phyloP scores from a whole-genome alignment of 35 echinoderm and acorn worm species.

The Patiria miniata region DNA sequence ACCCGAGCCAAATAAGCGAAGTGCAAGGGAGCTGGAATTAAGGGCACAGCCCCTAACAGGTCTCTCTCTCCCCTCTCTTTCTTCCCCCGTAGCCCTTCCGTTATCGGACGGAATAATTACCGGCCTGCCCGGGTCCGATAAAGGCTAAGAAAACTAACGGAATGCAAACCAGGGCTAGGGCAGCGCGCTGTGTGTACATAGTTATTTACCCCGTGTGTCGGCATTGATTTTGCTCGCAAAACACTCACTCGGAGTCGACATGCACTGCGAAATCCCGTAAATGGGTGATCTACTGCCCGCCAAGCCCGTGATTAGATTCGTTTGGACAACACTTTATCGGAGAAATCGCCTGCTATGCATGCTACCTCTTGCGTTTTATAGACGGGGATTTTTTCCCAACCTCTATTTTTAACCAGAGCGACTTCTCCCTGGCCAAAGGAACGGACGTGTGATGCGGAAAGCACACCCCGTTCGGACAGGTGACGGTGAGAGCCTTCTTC shows the following conservation, averaged over 20 bases:
- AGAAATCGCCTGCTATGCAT: background rate
- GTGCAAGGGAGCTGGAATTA: constrained; percentile 4
- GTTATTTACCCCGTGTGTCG: constrained; percentile 15
- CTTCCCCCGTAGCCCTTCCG: constrained; percentile 12
- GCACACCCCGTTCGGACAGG: background rate
- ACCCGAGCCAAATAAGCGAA: constrained; percentile 9
- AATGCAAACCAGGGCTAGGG: background rate
- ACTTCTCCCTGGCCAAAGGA: background rate
- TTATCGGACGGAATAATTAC: constrained; percentile 28
- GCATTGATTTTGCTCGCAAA: constrained; percentile 14
- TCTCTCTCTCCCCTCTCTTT: background rate
- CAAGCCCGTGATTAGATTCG: constrained; percentile 21
- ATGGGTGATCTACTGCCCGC: constrained; percentile 17
- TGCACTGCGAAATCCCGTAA: constrained; percentile 23
- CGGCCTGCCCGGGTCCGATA: background rate
- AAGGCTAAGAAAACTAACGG: constrained; percentile 11
- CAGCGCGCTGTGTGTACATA: background rate
- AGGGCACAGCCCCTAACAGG: background rate
- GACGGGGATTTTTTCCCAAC: background rate
- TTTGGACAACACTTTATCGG: constrained; percentile 33
- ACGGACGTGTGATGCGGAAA: background rate
- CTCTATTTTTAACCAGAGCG: background rate
- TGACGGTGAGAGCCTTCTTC: background rate
- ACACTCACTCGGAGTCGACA: background rate
- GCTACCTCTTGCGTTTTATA: constrained; percentile 7